These are phyloP conservation scores for Dasyurus viverrinus DNA, from an alignment of 2,113 vertebrate genomes.

Conservation along the genomic window DNA sequence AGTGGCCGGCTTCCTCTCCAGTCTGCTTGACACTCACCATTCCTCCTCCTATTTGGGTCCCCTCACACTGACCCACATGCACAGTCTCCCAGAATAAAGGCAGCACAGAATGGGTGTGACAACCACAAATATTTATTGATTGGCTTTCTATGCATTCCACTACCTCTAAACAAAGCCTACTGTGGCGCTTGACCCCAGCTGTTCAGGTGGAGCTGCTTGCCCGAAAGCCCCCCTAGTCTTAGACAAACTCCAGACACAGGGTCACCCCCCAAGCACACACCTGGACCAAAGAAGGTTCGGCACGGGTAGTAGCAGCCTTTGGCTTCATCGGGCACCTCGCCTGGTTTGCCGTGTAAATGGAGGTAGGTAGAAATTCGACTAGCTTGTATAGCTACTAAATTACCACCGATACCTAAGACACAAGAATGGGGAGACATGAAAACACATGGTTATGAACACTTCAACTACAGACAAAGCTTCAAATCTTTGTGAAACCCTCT, in stretches of 20 bases:
- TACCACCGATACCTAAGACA: constrained; percentile 95
- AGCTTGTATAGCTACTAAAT: constrained; percentile 98
- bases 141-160: not conserved
- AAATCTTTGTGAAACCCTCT: not conserved
- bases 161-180: not conserved
- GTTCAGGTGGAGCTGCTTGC: not conserved
- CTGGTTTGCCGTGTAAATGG: constrained; percentile 93
- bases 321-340: constrained; percentile 93
- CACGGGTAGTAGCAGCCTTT: constrained; percentile 94
- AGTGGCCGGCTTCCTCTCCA: not conserved
- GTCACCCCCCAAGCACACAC: constrained; percentile 76
- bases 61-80: not conserved
- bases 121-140: not conserved
- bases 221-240: not conserved
- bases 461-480: not conserved
- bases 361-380: constrained; percentile 98
- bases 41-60: not conserved
- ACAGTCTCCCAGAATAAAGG: not conserved
- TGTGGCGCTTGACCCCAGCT: not conserved
- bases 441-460: not conserved
- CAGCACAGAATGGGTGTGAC: not conserved
- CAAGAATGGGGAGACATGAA: not conserved
- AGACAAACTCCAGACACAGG: not conserved
- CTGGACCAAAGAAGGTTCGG: constrained; percentile 93
- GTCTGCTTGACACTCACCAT: too few relatives aligned